Evolutionary conservation across 2,113 vertebrate species (phyloP), one percentile per base, ranked within the genome.

Genomic region (Calidris pygmaea): DNA sequence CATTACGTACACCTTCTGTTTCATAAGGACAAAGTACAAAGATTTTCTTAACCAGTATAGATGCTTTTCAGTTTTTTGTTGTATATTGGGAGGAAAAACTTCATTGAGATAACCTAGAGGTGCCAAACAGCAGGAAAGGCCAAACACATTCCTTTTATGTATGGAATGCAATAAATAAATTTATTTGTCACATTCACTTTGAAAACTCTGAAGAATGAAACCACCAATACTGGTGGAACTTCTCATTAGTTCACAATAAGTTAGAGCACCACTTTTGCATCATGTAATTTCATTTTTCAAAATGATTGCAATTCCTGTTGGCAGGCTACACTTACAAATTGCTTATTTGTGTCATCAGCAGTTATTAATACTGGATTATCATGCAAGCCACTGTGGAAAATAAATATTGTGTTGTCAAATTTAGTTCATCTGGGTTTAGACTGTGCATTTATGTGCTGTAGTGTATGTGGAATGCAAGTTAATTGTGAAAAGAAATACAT

Each of bases 241-340:
- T 90, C 21, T 89, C 12, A n/a, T 79, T 59, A 65, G 53, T 17
- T 50, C 27, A 63, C 12, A 63, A 39, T 32, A 87, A 50, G 5
- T 65, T 52, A 55, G 47, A 85, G 20, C 2, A 3, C 10, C 11
- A 41, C 16, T 92, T 88, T 52, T 60, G 24, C 43, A 12, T 92
- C 18, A 41, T 2, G 6, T 45, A 30, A 29, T 86, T 83, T 63
- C 1, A 4, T 50, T 94, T 87, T 67, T 90, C 1, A 0, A 56
- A 60, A 50, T 7, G n/a, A 12, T 48, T 56, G 29, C 0, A 2
- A 56, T 91, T 23, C 37, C 53, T 0, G 0, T 55, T 87, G 37
- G 11, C 27, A 62, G 24, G 14, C 55, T 66, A 7, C 32, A 32
- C 39, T 93, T 82, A 55, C 16, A 78, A 71, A 5, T 52, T 52